A percentile compares a stretch with the other conserved stretches of the same genome.
Evolutionary conservation across 1,140 invertebrate species (phyloP).

Genomic region (Drosophila erecta): DNA sequence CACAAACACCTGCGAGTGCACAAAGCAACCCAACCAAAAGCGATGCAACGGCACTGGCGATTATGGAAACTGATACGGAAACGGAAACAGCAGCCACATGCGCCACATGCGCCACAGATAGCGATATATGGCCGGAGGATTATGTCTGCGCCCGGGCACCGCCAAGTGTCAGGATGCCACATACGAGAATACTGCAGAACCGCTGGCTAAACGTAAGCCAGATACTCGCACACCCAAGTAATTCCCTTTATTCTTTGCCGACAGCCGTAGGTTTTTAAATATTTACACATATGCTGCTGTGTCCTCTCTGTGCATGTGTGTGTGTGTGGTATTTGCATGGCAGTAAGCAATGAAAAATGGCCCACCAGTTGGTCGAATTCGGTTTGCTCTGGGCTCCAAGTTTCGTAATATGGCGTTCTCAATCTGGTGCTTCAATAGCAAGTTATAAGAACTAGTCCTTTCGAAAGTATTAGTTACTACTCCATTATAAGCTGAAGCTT

Average conservation of each 20-base stretch:
- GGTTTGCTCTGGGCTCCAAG: background rate
- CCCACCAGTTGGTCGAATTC: background rate
- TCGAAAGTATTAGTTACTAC: too few relatives aligned
- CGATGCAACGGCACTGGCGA: constrained; percentile 53
- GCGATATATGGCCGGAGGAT: constrained; percentile 50
- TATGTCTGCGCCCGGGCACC: constrained; percentile 57
- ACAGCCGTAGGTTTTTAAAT: constrained; percentile 46
- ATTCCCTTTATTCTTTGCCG: constrained; percentile 47
- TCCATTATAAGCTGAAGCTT: too few relatives aligned
- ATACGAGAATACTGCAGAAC: constrained; percentile 25
- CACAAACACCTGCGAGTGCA: constrained; percentile 18
- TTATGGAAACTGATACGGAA: constrained; percentile 44
- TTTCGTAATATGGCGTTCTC: background rate
- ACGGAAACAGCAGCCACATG: constrained; percentile 30
- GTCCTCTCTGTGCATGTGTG: background rate
- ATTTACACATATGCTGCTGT: constrained; percentile 47
- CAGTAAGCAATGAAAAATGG: background rate
- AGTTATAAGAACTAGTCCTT: too few relatives aligned
- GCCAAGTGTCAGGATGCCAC: constrained; percentile 57
- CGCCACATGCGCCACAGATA: constrained; percentile 28
- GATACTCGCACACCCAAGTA: constrained; percentile 21
- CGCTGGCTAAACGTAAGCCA: constrained; percentile 53
- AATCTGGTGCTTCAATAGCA: background rate
- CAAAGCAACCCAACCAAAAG: constrained; percentile 15
- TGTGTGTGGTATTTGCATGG: constrained; percentile 19